Evolutionary conservation across 2,797 vertebrate species (phyloP).

Genomic region (Pangasius krempfi): DNA sequence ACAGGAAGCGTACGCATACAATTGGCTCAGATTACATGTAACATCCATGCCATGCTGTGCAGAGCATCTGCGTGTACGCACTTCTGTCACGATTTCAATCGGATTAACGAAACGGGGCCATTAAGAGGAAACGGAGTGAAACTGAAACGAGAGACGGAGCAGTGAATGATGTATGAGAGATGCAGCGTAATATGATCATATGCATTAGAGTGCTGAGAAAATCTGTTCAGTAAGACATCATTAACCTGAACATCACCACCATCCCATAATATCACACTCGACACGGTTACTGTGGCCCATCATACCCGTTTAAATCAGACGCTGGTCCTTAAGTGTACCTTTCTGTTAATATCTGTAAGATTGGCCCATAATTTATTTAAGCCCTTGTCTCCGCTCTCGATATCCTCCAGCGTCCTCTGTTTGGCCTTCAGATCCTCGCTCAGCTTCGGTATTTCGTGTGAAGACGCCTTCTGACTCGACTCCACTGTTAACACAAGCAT

Average conservation of each 20-base stretch:
- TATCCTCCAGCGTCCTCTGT: conserved; percentile 84
- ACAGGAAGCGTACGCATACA: not conserved
- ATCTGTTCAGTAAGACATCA: not conserved
- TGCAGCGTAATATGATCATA: not conserved
- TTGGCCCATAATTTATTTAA: conserved; percentile 91
- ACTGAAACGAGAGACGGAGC: not conserved
- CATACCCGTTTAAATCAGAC: not conserved
- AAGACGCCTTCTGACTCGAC: conserved; percentile 88
- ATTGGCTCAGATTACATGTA: not conserved
- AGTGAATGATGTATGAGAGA: conserved; percentile 22
- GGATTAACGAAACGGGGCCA: not conserved
- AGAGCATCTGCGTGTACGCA: not conserved
- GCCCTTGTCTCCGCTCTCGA: conserved; percentile 87
- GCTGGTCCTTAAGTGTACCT: conserved; percentile 73
- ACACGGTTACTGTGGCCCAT: not conserved
- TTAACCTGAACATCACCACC: not conserved
- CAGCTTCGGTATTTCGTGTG: conserved; percentile 90
- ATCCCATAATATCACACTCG: not conserved
- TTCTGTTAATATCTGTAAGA: conserved; percentile 91
- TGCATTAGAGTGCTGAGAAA: not conserved
- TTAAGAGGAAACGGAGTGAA: not conserved
- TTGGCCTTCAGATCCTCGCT: conserved; percentile 90
- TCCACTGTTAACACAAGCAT: conserved; percentile 80
- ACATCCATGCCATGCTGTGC: not conserved
- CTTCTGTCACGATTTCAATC: not conserved